Conservation (phyloP, 2,888 invertebrate genomes). For the Drosophila lutescens region DNA sequence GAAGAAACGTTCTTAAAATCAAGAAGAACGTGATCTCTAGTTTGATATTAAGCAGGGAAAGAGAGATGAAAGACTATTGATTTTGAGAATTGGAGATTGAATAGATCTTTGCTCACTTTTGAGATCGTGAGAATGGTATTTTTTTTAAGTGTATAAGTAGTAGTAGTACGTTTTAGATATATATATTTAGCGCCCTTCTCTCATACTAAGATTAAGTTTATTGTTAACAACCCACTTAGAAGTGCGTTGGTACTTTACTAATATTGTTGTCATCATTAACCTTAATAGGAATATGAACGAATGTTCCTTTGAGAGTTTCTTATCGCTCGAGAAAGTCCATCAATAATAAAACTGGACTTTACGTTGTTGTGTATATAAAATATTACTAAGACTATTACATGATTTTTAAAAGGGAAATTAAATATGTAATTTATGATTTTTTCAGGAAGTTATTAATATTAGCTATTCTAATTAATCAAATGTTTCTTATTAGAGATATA, state of each 20-base stretch:
- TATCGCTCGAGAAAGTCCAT: not conserved
- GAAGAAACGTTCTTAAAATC: too few relatives aligned
- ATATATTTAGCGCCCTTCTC: not conserved
- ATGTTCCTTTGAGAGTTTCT: not conserved
- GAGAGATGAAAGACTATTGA: too few relatives aligned
- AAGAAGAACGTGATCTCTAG: too few relatives aligned
- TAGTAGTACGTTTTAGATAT: not conserved
- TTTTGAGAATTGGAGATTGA: too few relatives aligned
- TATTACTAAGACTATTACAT: too few relatives aligned
- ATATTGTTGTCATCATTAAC: conserved; percentile 6
- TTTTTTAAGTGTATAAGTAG: not conserved
- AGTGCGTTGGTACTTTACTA: not conserved
- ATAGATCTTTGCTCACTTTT: too few relatives aligned
- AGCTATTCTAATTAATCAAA: too few relatives aligned
- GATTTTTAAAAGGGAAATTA: too few relatives aligned
- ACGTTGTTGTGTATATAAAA: not conserved
- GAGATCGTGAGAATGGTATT: too few relatives aligned
- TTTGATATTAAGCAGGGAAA: too few relatives aligned
- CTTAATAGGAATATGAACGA: conserved; percentile 1
- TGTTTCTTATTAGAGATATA: not conserved
- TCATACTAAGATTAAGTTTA: not conserved
- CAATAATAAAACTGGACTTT: not conserved
- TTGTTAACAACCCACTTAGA: not conserved
- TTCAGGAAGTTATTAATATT: too few relatives aligned
- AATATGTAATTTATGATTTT: too few relatives aligned